These are phyloP conservation scores for Dasypogon diadema DNA, from an alignment of 2,888 invertebrate genomes.

Conservation along the genomic window DNA sequence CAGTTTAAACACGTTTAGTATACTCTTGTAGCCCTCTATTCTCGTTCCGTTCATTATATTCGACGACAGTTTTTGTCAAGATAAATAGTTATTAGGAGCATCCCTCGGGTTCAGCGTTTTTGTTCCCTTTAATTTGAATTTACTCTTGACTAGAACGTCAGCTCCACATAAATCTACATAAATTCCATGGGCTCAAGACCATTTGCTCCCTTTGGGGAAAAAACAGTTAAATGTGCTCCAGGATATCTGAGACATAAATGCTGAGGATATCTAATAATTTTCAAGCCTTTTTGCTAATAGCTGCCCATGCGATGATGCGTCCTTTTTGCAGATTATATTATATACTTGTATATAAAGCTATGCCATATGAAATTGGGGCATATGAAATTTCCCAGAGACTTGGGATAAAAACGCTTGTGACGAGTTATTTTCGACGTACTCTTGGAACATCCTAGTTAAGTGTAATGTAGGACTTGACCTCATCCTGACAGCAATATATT, in stretches of 20 bases:
- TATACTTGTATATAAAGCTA: no score
- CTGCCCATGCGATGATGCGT: constrained; percentile 1
- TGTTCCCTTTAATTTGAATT: constrained; percentile 16
- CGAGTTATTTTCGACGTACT: no score
- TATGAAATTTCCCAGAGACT: no score
- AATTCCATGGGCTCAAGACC: background rate
- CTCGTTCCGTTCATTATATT: background rate
- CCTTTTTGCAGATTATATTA: constrained; percentile 1
- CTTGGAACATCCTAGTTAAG: no score
- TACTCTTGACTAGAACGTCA: background rate
- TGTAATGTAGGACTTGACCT: no score
- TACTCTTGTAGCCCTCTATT: background rate
- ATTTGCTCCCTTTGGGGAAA: no score
- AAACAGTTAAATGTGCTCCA: no score
- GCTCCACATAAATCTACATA: background rate
- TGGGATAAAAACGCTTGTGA: no score
- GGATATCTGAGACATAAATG: background rate
- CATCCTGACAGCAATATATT: no score
- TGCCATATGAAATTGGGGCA: no score
- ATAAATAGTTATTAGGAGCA: constrained; percentile 21
- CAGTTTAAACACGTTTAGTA: background rate
- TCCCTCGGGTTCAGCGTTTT: background rate
- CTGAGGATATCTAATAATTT: background rate
- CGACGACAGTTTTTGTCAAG: constrained; percentile 4
- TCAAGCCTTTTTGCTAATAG: constrained; percentile 30